Base-by-base conservation (phyloP, 2,888 invertebrate genomes). In the Stenchaetothrips biformis region DNA sequence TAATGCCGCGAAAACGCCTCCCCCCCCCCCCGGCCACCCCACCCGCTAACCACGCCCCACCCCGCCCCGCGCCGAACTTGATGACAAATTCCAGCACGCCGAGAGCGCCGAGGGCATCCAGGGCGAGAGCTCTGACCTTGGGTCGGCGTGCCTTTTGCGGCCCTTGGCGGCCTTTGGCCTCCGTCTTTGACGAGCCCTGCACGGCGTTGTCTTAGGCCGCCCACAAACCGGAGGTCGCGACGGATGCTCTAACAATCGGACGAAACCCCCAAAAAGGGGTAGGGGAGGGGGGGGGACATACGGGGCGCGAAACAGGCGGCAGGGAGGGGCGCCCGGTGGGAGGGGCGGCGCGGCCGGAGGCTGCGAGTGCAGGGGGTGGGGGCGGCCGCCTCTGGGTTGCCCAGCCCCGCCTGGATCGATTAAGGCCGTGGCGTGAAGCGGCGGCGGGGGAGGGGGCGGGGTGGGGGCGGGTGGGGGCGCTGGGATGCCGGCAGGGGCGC, bases 391-490 rank as follows among this genome's bases (percentile, higher is more conserved):
- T 37, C 37, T 37, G 67, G 67, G 53, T 53, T 25, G 67, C 8
- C 21, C 21, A 74, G 67, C 21, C 53, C 67, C 67, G 67, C 67
- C 67, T 25, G 67, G 67, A 74, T 74, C 67, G 67, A 74, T 74
- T 74, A 74, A 74, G 67, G 67, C 67, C 67, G 67, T 21, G 67
- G 67, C 67, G 67, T 74, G 67, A 74, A 74, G 67, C 67, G 67
- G 67, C 67, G 67, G 18, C 18, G 67, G 67, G 67, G 25, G 25
- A 25, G 67, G 67, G 67, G 67, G 21, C 7, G 62, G 62, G 67
- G n/a, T 1, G 21, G 67, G 16, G 9, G 2, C 13, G 2, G 67
- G 25, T 25, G 1, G 25, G 67, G 67, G 7, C 53, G 16, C 6
- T 21, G 67, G 67, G 67, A 25, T n/a, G 67, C 59, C 59, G 18